Evolutionary conservation across 1,140 invertebrate species (phyloP), one percentile per base, ranked within the genome.

Genomic region (Calliopsis andreniformis): DNA sequence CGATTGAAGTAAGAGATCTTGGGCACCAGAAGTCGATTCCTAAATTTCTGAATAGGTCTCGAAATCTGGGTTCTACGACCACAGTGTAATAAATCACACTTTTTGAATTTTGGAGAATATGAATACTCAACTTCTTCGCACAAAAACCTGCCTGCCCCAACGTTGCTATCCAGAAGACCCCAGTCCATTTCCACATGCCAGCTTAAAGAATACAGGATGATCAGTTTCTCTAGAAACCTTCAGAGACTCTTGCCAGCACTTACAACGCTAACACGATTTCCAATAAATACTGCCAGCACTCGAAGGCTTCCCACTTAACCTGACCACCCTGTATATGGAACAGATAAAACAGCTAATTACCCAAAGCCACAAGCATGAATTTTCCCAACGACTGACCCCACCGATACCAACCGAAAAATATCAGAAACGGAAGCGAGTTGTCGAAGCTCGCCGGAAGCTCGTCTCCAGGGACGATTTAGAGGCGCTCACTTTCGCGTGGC

Each of bases 161-260:
- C 94, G 86, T 95, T 96, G 32, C 93, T 93, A 84, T 98, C 97
- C 75, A 98, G 94, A 51, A 98, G 92, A 28, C 97, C 97, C 97
- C 97, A 98, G 93, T 98, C 97, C 96, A 98, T 97, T 90, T 97
- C 97, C 12, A 98, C 94, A 89, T 98, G 97, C 97, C 97, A 98
- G 3, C 95, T 95, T 73, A 96, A 95, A 0, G 96, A 95, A 87
- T 97, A n/a, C n/a, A n/a, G n/a, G n/a, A n/a, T n/a, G n/a, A n/a
- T n/a, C n/a, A n/a, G n/a, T n/a, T n/a, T n/a, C n/a, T n/a, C n/a
- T n/a, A n/a, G n/a, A n/a, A n/a, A n/a, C n/a, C n/a, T n/a, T n/a
- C n/a, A n/a, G n/a, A n/a, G n/a, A n/a, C n/a, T n/a, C n/a, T n/a
- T n/a, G n/a, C n/a, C n/a, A n/a, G n/a, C n/a, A n/a, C n/a, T n/a